Evolutionary conservation across 2,797 vertebrate genomes (phyloP).

Genomic region (Rhynchonycteris naso): DNA sequence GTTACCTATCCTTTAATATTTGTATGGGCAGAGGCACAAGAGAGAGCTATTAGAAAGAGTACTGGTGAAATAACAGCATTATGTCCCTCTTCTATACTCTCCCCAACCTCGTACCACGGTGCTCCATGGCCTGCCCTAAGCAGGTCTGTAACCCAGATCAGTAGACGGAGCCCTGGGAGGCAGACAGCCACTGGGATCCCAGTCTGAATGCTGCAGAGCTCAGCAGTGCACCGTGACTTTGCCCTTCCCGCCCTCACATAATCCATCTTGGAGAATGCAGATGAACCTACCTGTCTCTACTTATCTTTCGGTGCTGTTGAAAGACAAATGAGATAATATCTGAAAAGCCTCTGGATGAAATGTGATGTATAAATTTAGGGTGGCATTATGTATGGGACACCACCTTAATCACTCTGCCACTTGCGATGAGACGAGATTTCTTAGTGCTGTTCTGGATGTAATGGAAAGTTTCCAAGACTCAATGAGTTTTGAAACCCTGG

Average conservation of each 20-base stretch:
- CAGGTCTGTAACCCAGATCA: not conserved
- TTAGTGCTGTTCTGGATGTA: not conserved
- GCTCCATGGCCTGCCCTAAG: rapidly evolving
- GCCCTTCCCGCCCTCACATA: not conserved
- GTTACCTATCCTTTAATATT: not conserved
- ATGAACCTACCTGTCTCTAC: not conserved
- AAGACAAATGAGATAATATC: constrained; percentile 63
- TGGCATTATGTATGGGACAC: not conserved
- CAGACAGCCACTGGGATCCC: not conserved
- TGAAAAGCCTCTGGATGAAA: constrained; percentile 49
- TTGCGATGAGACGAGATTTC: not conserved
- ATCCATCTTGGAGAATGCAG: not conserved
- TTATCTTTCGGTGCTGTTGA: constrained; percentile 34
- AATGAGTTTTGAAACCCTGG: not conserved
- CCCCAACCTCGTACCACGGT: not conserved
- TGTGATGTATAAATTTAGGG: constrained; percentile 41
- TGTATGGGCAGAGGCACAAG: not conserved
- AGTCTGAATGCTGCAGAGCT: not conserved
- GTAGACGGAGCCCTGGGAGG: not conserved
- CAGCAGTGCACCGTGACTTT: not conserved
- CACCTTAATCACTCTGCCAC: constrained; percentile 28
- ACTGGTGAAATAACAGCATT: not conserved
- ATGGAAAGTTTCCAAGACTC: not conserved
- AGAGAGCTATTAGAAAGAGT: not conserved
- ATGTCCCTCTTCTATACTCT: not conserved